A percentile compares a stretch with the other conserved stretches of the same genome.
Evolutionary conservation across 2,888 invertebrate species (phyloP).

Genomic region (Polyommatus icarus): DNA sequence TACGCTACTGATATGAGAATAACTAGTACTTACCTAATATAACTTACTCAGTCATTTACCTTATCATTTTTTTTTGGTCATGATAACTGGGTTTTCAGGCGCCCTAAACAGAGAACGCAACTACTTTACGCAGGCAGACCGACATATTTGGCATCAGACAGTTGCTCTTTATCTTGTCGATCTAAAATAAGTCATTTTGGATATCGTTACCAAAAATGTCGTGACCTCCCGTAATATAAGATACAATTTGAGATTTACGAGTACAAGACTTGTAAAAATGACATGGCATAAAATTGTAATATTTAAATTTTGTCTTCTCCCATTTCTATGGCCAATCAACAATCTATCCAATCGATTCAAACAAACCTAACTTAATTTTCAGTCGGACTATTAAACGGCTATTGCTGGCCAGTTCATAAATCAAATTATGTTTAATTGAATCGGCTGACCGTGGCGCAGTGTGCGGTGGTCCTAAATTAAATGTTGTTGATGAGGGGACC

Average conservation of each 20-base stretch:
- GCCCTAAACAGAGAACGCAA: too few relatives aligned
- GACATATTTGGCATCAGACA: too few relatives aligned
- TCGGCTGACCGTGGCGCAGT: slow-evolving; percentile 24
- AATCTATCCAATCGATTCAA: not conserved
- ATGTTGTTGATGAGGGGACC: slow-evolving; percentile 29
- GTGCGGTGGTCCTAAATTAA: slow-evolving; percentile 23
- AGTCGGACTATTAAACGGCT: slow-evolving; percentile 17
- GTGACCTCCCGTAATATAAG: too few relatives aligned
- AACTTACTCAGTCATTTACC: too few relatives aligned
- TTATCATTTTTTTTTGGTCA: too few relatives aligned
- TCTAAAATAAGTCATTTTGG: too few relatives aligned
- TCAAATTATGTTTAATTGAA: slow-evolving; percentile 17
- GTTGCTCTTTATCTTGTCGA: too few relatives aligned
- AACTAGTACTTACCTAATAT: too few relatives aligned
- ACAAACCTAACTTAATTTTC: slow-evolving; percentile 9
- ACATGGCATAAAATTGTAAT: not conserved
- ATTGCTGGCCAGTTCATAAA: slow-evolving; percentile 6
- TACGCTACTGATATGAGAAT: too few relatives aligned
- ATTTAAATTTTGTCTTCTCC: not conserved
- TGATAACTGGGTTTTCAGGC: too few relatives aligned
- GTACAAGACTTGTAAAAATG: not conserved
- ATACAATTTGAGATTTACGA: not conserved
- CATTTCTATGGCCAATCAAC: not conserved
- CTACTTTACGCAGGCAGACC: too few relatives aligned
- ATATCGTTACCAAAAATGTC: too few relatives aligned